These are phyloP conservation scores for Campoplex nolae DNA, from an alignment of 2,888 invertebrate species.

Conservation along the genomic window DNA sequence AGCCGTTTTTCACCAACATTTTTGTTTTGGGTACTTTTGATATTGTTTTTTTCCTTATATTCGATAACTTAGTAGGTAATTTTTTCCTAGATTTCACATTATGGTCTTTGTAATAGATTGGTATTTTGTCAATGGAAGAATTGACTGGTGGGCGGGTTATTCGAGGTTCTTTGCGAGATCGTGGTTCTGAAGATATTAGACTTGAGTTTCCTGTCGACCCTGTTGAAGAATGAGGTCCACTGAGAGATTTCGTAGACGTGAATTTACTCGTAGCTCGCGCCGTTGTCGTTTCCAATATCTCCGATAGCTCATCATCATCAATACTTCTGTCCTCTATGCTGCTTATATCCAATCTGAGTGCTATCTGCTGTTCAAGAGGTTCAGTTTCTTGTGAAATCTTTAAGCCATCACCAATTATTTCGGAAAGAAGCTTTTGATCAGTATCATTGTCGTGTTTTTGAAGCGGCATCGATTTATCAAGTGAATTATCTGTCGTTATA, in stretches of 20 bases:
- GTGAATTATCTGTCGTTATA: background rate
- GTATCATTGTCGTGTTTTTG: background rate
- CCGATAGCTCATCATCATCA: background rate
- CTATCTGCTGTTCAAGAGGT: background rate
- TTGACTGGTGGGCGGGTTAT: background rate
- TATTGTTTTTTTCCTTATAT: background rate
- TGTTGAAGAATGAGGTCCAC: slow-evolving; percentile 11
- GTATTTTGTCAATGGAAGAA: background rate
- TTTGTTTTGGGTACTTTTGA: slow-evolving; percentile 21
- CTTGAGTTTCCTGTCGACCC: background rate
- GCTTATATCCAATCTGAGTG: background rate
- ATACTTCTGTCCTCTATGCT: background rate
- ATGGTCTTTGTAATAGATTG: slow-evolving; percentile 8
- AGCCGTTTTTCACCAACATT: slow-evolving; percentile 9
- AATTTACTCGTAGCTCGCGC: background rate
- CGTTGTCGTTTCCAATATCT: slow-evolving; percentile 9
- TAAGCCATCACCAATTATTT: background rate
- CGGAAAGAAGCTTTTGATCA: background rate
- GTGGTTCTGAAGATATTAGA: background rate
- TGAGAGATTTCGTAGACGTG: background rate
- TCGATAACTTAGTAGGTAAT: background rate
- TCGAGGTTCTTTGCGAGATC: background rate
- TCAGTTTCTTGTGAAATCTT: background rate
- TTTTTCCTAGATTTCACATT: background rate
- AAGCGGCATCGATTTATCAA: background rate